Evolutionary conservation across 2,113 vertebrate genomes (phyloP).

Genomic region (Agelaius phoeniceus): DNA sequence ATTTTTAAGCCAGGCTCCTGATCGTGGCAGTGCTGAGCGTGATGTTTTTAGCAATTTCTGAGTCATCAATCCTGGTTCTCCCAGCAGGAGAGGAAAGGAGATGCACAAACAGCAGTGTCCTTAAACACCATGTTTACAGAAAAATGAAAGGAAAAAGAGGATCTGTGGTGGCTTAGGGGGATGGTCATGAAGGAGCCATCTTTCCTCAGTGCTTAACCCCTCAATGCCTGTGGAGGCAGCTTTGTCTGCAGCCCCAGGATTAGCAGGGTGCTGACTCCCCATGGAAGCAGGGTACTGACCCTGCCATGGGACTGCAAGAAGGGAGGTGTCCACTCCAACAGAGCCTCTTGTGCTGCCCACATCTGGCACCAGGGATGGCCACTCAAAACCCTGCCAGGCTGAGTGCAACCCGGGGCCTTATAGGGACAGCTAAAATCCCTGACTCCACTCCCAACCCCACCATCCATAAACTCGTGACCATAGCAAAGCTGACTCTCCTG

Average conservation of each 20-base stretch:
- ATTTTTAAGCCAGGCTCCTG: slow-evolving; percentile 32
- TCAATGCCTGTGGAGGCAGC: not conserved
- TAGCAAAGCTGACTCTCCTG: not conserved
- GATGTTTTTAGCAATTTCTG: slow-evolving; percentile 66
- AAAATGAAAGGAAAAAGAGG: not conserved
- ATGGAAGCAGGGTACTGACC: too few species aligned
- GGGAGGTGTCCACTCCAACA: not conserved
- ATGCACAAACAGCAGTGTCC: not conserved
- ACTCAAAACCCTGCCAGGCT: fast-evolving
- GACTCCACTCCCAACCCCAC: not conserved
- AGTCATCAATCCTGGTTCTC: slow-evolving; percentile 58
- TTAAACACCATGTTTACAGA: not conserved
- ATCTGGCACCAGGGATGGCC: not conserved
- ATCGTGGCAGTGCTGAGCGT: slow-evolving; percentile 22
- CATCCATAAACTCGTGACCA: not conserved
- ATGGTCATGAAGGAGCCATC: not conserved
- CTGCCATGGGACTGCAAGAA: too few species aligned
- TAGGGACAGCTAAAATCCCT: not conserved
- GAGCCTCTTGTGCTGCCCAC: not conserved
- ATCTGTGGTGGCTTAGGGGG: not conserved
- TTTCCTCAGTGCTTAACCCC: not conserved
- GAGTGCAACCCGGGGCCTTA: fast-evolving
- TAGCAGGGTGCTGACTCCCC: not conserved
- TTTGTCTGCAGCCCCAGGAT: not conserved
- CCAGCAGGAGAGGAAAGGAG: not conserved